Evolutionary conservation across 2,797 vertebrate genomes (phyloP).

Genomic region (Euphonia xanthogaster): DNA sequence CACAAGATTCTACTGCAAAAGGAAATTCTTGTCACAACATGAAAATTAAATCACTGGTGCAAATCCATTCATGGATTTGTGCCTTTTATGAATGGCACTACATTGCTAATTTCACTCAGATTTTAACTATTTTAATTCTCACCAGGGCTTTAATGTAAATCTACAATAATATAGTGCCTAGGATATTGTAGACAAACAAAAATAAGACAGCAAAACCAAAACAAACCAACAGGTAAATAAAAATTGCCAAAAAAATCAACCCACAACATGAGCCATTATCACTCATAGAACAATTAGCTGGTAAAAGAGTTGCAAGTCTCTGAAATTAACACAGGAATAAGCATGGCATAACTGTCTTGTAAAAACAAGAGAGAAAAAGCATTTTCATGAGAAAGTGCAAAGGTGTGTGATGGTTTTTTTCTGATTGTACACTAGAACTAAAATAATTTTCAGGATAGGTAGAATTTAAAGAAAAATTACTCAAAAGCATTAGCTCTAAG

Average conservation of each 20-base stretch:
- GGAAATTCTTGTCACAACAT: not conserved
- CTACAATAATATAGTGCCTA: not conserved
- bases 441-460: not conserved
- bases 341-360: not conserved
- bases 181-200: not conserved
- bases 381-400: not conserved
- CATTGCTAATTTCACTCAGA: not conserved
- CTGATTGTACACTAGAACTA: not conserved
- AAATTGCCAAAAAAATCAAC: accelerated
- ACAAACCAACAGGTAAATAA: not conserved
- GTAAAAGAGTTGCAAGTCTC: not conserved
- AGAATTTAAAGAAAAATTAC: not conserved
- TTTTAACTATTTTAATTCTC: not conserved
- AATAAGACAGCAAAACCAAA: not conserved
- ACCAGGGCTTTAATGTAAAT: not conserved
- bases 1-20: not conserved
- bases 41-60: not conserved
- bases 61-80: not conserved
- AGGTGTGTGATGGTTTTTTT: not conserved
- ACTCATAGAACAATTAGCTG: accelerated
- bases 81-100: not conserved
- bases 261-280: accelerated
- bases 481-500: not conserved
- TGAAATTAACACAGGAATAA: not conserved
- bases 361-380: not conserved